These are phyloP conservation scores for Gymnodraco acuticeps DNA, from an alignment of 2,797 vertebrate genomes.

Conservation along the genomic window DNA sequence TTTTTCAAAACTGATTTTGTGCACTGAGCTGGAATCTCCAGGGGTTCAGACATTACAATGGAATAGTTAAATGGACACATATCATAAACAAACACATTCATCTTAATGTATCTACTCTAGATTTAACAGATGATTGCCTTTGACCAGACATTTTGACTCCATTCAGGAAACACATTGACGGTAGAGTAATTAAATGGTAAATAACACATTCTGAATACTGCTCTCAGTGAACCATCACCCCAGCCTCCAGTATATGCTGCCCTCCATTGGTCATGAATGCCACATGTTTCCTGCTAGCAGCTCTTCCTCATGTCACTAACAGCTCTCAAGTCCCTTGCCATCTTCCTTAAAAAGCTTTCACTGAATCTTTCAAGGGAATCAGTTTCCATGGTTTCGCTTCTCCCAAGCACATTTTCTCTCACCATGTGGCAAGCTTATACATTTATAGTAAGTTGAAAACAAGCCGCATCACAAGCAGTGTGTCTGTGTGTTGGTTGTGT, in stretches of 20 bases:
- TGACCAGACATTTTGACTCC: not conserved
- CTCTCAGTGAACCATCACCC: not conserved
- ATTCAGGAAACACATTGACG: not conserved
- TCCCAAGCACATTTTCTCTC: not conserved
- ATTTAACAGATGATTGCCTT: not conserved
- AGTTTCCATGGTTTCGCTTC: not conserved
- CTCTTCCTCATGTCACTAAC: conserved; percentile 21
- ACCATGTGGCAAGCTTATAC: conserved; percentile 18
- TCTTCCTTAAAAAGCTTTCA: conserved; percentile 7
- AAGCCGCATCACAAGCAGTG: conserved; percentile 1
- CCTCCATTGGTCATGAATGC: conserved; percentile 11
- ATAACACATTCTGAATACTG: not conserved
- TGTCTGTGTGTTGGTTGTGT: conserved; percentile 13
- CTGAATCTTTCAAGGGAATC: conserved; percentile 11
- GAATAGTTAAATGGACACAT: not conserved
- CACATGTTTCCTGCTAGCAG: conserved; percentile 12
- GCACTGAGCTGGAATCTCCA: not conserved
- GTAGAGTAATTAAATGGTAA: no score
- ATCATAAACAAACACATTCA: not conserved
- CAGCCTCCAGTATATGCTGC: conserved; percentile 8
- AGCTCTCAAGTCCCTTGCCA: conserved; percentile 4
- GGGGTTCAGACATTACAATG: not conserved
- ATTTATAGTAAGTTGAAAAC: conserved; percentile 30
- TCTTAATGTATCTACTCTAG: no score
- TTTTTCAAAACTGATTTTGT: not conserved